Evolutionary conservation across 2,888 invertebrate species (phyloP).

Genomic region (Caenorhabditis uteleia): DNA sequence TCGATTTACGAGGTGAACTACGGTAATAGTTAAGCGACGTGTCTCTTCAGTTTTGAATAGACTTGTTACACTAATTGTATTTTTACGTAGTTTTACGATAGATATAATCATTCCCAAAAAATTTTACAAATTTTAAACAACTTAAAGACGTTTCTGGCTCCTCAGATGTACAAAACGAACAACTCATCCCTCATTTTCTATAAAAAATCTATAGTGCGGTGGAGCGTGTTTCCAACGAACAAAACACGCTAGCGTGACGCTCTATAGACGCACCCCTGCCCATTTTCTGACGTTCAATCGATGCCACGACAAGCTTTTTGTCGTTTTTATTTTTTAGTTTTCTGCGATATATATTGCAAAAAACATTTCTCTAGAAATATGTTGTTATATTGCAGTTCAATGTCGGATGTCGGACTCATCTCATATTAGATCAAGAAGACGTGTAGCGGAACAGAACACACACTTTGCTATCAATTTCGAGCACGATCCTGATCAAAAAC

Average conservation of each 20-base stretch:
- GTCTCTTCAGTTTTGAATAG: too few relatives aligned
- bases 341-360: not conserved
- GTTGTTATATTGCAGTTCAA: slow-evolving; percentile 14
- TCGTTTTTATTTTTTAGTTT: slow-evolving; percentile 15
- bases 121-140: not conserved
- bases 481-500: slow-evolving; percentile 40
- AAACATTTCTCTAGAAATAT: not conserved
- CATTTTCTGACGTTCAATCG: slow-evolving; percentile 11
- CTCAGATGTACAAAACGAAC: not conserved
- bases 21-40: slow-evolving; percentile 38
- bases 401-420: slow-evolving; percentile 59
- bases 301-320: slow-evolving; percentile 1
- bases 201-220: slow-evolving; percentile 1
- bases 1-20: slow-evolving; percentile 38
- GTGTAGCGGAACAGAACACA: slow-evolving; percentile 24
- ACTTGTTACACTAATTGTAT: slow-evolving; percentile 27
- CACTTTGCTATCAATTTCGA: slow-evolving; percentile 29
- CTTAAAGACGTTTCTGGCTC: not conserved
- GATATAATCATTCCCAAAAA: not conserved
- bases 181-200: not conserved
- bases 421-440: slow-evolving; percentile 46
- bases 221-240: slow-evolving; percentile 25
- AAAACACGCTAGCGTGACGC: slow-evolving; percentile 12
- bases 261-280: slow-evolving; percentile 18
- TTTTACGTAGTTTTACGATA: not conserved